phyloP scores from a whole-genome alignment of 1,140 invertebrate species.

The Cotesia vestalis region DNA sequence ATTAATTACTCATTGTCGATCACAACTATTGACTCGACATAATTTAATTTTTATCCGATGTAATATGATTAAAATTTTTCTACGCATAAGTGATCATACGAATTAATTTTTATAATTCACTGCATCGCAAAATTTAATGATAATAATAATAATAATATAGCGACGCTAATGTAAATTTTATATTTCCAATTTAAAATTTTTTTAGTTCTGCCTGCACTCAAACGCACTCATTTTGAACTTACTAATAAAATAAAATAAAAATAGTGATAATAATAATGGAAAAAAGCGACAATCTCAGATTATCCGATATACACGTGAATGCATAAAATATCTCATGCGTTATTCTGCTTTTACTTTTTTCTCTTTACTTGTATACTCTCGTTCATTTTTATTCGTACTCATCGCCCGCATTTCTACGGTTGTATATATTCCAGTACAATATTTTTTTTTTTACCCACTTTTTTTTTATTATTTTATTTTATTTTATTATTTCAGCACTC shows the following conservation, averaged over 20 bases:
- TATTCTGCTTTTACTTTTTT: conserved; percentile 8
- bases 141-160: not conserved
- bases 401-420: no score
- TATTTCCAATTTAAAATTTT: not conserved
- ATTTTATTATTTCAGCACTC: not conserved
- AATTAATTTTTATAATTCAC: no score
- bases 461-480: not conserved
- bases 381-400: not conserved
- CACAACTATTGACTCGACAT: conserved; percentile 41
- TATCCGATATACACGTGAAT: conserved; percentile 8
- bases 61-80: no score
- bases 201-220: not conserved
- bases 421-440: no score
- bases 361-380: not conserved
- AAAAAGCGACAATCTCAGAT: not conserved
- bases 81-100: no score
- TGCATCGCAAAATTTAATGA: no score
- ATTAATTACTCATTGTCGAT: conserved; percentile 11
- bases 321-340: conserved; percentile 13
- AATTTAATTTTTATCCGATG: conserved; percentile 26
- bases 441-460: not conserved
- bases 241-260: no score
- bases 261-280: no score
- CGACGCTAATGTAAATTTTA: conserved; percentile 3
- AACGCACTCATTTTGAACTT: not conserved